phyloP scores from a whole-genome alignment of 2,113 vertebrate genomes.

The Gadus chalcogrammus region DNA sequence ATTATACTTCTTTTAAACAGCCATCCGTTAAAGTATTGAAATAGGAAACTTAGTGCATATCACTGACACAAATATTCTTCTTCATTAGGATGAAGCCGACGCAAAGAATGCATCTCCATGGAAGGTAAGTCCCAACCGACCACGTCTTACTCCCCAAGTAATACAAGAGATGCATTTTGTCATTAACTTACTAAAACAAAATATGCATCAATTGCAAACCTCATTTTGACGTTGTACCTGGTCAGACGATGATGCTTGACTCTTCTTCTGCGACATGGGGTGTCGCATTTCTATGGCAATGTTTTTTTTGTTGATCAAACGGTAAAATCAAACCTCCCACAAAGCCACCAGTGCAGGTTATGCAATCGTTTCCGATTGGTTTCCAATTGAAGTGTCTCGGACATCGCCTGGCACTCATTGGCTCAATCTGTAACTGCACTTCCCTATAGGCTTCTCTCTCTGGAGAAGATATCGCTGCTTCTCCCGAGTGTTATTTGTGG shows the following conservation, averaged over 20 bases:
- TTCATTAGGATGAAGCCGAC: constrained; percentile 86
- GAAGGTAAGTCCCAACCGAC: constrained; percentile 81
- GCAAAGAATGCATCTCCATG: constrained; percentile 91
- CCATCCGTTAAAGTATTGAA: neutral
- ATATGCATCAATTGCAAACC: constrained; percentile 12
- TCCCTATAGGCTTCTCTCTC: too few relatives aligned
- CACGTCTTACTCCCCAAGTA: neutral
- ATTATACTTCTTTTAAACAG: neutral
- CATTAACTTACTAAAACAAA: too few relatives aligned
- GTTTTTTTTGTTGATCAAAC: too few relatives aligned
- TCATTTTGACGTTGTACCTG: constrained; percentile 23
- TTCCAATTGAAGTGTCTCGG: too few relatives aligned
- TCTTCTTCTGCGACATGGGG: neutral
- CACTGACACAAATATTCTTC: neutral
- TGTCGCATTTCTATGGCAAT: neutral
- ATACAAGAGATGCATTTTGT: too few relatives aligned
- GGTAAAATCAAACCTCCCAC: too few relatives aligned
- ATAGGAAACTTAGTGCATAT: neutral
- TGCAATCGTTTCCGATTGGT: too few relatives aligned
- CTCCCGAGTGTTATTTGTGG: too few relatives aligned
- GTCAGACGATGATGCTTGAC: constrained; percentile 19
- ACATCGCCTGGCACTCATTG: too few relatives aligned
- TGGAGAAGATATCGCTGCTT: too few relatives aligned
- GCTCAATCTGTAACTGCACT: too few relatives aligned
- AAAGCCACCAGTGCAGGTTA: too few relatives aligned